phyloP scores from a whole-genome alignment of 1,140 invertebrate species.

The Drosophila nikananu region DNA sequence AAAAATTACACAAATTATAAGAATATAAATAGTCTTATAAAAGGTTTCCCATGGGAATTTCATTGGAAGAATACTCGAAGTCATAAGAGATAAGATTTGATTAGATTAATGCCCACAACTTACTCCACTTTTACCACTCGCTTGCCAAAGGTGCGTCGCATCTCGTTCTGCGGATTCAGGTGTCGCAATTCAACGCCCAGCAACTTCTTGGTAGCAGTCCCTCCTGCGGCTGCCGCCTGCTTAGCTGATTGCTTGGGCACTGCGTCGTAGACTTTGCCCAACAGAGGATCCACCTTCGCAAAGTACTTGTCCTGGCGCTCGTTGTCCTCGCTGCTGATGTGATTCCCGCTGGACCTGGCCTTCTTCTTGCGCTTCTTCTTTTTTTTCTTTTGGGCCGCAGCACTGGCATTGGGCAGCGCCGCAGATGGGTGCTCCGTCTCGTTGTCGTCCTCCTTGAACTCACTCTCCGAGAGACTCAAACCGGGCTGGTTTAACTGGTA shows the following conservation, averaged over 20 bases:
- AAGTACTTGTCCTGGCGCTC: conserved; percentile 85
- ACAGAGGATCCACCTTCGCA: conserved; percentile 71
- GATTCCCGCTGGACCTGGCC: conserved; percentile 85
- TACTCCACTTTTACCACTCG: conserved; percentile 88
- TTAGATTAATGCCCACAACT: conserved; percentile 27
- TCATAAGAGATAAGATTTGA: not conserved
- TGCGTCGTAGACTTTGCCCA: conserved; percentile 67
- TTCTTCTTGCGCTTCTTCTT: conserved; percentile 90
- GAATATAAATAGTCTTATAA: not conserved
- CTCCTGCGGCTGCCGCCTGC: conserved; percentile 10
- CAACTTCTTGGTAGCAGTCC: conserved; percentile 85
- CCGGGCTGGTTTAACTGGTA: conserved; percentile 87
- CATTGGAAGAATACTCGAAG: not conserved
- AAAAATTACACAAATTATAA: not conserved
- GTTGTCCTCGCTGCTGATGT: conserved; percentile 88
- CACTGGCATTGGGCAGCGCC: conserved; percentile 81
- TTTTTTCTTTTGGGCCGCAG: conserved; percentile 86
- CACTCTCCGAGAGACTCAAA: conserved; percentile 88
- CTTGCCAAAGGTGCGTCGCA: conserved; percentile 94
- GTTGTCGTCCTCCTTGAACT: conserved; percentile 90
- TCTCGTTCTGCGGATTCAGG: conserved; percentile 93
- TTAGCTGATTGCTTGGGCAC: conserved; percentile 66
- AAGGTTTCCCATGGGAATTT: not conserved
- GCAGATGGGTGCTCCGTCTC: conserved; percentile 87
- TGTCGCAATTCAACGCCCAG: conserved; percentile 90